Conservation (phyloP, 2,113 vertebrate genomes). For the Todiramphus chloris region DNA sequence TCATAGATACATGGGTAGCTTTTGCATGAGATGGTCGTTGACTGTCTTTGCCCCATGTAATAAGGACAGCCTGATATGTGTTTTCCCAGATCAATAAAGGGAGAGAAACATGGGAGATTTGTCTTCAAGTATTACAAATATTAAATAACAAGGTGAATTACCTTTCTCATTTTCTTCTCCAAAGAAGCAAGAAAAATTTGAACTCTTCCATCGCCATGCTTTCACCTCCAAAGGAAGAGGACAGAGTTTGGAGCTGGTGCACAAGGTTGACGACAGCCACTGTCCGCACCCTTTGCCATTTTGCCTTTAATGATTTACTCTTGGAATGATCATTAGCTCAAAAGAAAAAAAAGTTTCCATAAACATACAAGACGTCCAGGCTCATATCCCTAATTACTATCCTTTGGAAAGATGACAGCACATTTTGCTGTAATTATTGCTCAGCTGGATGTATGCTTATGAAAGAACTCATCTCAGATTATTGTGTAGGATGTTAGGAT, state of each 20-base stretch:
- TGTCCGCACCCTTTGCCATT: slow-evolving; percentile 6
- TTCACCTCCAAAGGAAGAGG: background rate
- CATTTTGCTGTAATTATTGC: slow-evolving; percentile 49
- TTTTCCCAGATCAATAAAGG: background rate
- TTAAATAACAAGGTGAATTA: background rate
- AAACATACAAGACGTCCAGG: slow-evolving; percentile 32
- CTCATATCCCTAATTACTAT: slow-evolving; percentile 45
- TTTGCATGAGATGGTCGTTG: background rate
- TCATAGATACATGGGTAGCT: background rate
- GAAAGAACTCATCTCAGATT: slow-evolving; percentile 15
- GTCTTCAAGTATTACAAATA: background rate
- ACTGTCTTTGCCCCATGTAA: background rate
- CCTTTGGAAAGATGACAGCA: slow-evolving; percentile 43
- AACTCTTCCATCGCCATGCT: background rate
- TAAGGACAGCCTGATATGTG: background rate
- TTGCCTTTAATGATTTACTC: slow-evolving; percentile 51
- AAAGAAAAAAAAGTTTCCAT: slow-evolving; percentile 49
- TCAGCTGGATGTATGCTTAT: slow-evolving; percentile 31
- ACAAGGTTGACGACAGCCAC: background rate
- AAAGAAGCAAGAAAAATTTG: background rate
- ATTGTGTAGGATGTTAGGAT: slow-evolving; percentile 8
- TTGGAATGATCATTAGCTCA: slow-evolving; percentile 16
- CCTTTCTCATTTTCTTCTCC: background rate
- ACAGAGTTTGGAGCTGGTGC: background rate
- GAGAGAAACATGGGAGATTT: background rate